Base-by-base conservation (phyloP, 2,888 invertebrate genomes). In the Latrodectus hesperus region DNA sequence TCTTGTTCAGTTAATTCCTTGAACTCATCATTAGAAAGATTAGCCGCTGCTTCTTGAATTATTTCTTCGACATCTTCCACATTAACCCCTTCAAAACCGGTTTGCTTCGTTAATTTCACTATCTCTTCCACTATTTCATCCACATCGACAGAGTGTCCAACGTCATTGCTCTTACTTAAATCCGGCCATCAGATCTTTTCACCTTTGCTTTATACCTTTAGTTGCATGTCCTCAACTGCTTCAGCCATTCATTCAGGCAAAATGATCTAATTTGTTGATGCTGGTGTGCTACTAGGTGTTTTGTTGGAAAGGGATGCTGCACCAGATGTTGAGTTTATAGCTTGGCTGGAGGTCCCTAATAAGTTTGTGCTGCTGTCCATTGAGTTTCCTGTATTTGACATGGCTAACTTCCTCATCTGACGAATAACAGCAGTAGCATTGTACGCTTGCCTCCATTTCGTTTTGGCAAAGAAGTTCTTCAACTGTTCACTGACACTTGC, bases 391-490 rank as follows among this genome's bases (percentile, higher is more conserved):
- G 89, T 88, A 60, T 84, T 89, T 70, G 84, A 84, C 91, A 99
- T 94, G 65, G 98, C 98, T 95, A 99, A 95, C 93, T 96, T 96
- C 94, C 98, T 96, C 98, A 99, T 98, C 94, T 99, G 98, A 90
- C 98, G 95, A 92, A 99, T 99, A 90, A 99, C 99, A 72, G 99
- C 97, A 77, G 99, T 97, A 79, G 99, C 99, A 93, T 99, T 98
- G 94, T 98, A 99, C 8, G 99, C 99, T 95, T 98, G 98, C 98
- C 98, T 98, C 99, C 99, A 99, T 92, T 98, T 96, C 55, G 98
- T 97, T 93, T 99, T 99, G 87, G 99, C 99, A 93, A 99, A 98
- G 94, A 98, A 99, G 95, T 99, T 99, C 95, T 98, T 98, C 93
- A 99, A 95, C 93, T 99, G 99, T 93, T 98, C 99, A 91, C 99